These are phyloP conservation scores for Equus przewalskii DNA, from an alignment of 2,113 vertebrate genomes.

Conservation along the genomic window DNA sequence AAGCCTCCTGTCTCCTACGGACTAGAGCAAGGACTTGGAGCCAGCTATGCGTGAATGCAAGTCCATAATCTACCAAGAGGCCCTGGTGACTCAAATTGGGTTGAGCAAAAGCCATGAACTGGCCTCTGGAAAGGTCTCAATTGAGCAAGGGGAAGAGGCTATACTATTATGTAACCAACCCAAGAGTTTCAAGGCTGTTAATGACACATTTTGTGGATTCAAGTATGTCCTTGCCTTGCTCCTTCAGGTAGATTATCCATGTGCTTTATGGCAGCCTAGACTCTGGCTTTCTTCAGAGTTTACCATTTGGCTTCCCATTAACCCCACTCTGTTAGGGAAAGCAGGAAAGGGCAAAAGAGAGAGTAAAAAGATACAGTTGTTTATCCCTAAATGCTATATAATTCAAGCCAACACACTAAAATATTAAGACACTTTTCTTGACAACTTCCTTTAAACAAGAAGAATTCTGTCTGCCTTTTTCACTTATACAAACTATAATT, in stretches of 20 bases:
- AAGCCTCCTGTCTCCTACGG: neutral
- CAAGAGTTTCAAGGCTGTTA: neutral
- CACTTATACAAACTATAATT: slow-evolving; percentile 67
- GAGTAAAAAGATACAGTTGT: slow-evolving; percentile 14
- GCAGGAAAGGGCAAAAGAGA: neutral
- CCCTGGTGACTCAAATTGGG: neutral
- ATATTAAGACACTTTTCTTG: slow-evolving; percentile 70
- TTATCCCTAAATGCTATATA: slow-evolving; percentile 35
- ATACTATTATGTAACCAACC: neutral
- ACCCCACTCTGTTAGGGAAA: neutral
- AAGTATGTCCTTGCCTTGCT: neutral
- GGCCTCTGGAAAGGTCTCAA: neutral
- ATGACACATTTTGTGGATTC: neutral
- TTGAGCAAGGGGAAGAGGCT: neutral
- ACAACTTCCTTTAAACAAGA: slow-evolving; percentile 70
- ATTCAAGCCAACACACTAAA: slow-evolving; percentile 56
- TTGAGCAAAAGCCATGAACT: neutral
- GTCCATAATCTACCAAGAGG: neutral
- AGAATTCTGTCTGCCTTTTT: slow-evolving; percentile 60
- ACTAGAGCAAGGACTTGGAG: neutral
- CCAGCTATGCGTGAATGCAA: neutral
- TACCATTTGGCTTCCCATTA: neutral
- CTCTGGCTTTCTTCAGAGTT: neutral
- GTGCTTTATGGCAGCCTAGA: neutral
- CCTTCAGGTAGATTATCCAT: neutral